A percentile compares a stretch with the other conserved stretches of the same genome.
Conservation (phyloP, 2,797 vertebrate genomes). For the Etheostoma perlongum region DNA sequence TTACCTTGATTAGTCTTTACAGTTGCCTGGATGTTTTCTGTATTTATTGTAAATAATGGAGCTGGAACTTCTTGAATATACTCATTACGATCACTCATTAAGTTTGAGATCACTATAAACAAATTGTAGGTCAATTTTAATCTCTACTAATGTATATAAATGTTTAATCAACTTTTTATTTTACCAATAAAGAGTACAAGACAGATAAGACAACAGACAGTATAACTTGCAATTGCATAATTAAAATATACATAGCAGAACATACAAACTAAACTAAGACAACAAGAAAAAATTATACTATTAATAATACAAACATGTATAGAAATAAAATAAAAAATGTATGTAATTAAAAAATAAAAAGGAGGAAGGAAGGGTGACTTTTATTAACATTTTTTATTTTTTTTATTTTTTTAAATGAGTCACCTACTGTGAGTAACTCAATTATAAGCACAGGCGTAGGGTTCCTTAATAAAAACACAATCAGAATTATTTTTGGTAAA, state of each 20-base stretch:
- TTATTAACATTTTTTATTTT: too few species aligned
- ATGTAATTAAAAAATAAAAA: neutral
- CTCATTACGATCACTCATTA: too few species aligned
- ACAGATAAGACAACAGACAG: neutral
- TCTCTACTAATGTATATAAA: neutral
- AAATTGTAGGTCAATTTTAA: neutral
- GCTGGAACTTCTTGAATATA: too few species aligned
- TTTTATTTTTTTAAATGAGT: neutral
- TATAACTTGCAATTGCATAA: neutral
- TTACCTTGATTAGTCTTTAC: too few species aligned
- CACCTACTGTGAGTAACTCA: slow-evolving; percentile 1
- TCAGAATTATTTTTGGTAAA: neutral
- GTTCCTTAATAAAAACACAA: slow-evolving; percentile 6
- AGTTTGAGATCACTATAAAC: neutral
- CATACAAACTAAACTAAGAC: neutral
- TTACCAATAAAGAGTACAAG: neutral
- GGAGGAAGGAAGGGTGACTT: too few species aligned
- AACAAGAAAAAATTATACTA: too few species aligned
- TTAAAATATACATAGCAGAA: neutral
- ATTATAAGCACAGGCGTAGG: neutral
- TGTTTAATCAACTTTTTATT: neutral
- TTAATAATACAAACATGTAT: neutral
- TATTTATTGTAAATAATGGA: too few species aligned
- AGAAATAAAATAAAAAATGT: neutral
- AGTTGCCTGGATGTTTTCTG: too few species aligned